phyloP scores from a whole-genome alignment of 30 jellyfish, hydroid and myxozoan species.

The Nemopilema nomurai region DNA sequence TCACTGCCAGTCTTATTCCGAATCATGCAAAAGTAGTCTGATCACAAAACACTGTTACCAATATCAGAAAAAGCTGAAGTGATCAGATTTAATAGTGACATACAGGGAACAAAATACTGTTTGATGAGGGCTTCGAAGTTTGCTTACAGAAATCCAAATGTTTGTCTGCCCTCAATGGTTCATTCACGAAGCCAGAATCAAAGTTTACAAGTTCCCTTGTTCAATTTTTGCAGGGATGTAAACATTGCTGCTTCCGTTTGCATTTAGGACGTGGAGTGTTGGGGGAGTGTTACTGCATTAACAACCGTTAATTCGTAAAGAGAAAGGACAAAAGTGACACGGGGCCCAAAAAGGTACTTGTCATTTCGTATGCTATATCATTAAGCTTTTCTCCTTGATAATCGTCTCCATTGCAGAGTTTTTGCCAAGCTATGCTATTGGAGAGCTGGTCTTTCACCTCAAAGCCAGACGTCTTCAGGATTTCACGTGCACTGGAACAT shows the following conservation, averaged over 20 bases:
- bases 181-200: background rate
- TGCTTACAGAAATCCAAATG: background rate
- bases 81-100: background rate
- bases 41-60: too few species aligned
- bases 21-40: background rate
- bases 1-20: background rate
- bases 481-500: too few species aligned
- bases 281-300: background rate
- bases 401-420: too few species aligned
- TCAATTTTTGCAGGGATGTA: background rate
- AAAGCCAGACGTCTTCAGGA: too few species aligned
- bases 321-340: background rate
- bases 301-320: background rate
- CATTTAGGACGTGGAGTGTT: background rate
- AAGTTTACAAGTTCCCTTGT: background rate
- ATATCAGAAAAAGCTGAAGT: too few species aligned
- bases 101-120: background rate
- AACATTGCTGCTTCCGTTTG: background rate
- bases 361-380: too few species aligned
- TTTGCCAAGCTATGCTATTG: too few species aligned
- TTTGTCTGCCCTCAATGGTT: background rate
- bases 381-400: too few species aligned
- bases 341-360: background rate
- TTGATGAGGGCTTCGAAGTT: background rate
- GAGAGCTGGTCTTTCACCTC: too few species aligned